A percentile compares a stretch with the other conserved stretches of the same genome.
These are phyloP conservation scores for Drosophila neutralis DNA, from an alignment of 2,888 invertebrate genomes.

Conservation along the genomic window DNA sequence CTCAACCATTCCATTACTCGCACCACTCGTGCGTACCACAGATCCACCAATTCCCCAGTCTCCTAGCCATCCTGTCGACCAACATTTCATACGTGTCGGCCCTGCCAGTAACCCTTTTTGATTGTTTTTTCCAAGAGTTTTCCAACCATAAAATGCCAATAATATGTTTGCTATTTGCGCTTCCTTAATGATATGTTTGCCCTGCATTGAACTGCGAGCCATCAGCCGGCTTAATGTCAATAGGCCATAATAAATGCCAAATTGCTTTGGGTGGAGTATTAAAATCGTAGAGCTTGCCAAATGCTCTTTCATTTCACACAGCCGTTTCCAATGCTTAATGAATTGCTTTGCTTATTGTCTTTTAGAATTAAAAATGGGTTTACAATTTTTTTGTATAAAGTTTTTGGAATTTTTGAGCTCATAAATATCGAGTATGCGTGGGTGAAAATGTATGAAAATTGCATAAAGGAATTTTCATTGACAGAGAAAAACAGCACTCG, in stretches of 20 bases:
- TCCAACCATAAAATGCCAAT: constrained; percentile 75
- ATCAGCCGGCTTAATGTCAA: constrained; percentile 62
- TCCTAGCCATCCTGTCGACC: not conserved
- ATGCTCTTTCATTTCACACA: not conserved
- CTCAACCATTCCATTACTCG: not conserved
- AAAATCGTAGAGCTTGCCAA: not conserved
- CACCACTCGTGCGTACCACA: constrained; percentile 29
- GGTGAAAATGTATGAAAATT: not conserved
- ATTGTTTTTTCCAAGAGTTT: constrained; percentile 69
- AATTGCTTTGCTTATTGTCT: not conserved
- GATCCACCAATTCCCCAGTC: not conserved
- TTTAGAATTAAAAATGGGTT: not conserved
- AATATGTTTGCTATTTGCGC: constrained; percentile 67
- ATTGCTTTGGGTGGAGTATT: constrained; percentile 14
- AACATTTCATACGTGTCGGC: constrained; percentile 32
- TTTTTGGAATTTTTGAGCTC: not conserved
- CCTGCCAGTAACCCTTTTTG: constrained; percentile 54
- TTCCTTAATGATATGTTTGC: constrained; percentile 48
- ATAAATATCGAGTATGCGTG: not conserved
- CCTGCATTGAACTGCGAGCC: constrained; percentile 20
- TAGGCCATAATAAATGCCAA: constrained; percentile 59
- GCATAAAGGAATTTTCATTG: not conserved
- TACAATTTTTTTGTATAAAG: not conserved
- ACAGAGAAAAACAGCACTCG: not conserved
- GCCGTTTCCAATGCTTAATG: constrained; percentile 6